Base-by-base conservation (phyloP, 2,797 vertebrate species). In the Lindbergichthys nudifrons region DNA sequence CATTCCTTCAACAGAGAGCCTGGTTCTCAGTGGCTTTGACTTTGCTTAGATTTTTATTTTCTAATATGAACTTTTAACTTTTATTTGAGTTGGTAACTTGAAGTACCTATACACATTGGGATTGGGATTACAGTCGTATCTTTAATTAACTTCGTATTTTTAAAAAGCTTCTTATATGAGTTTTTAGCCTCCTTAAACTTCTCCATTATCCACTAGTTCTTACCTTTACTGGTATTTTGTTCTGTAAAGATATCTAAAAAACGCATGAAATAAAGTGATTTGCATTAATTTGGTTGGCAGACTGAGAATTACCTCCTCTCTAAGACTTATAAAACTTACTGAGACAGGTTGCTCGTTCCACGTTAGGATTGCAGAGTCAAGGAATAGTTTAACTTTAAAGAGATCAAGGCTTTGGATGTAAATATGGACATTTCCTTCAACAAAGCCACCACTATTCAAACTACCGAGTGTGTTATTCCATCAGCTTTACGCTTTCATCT, bases 401-500 rank as follows among this genome's bases (percentile, higher is more conserved):
- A 50, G 23, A 45, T 57, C n/a, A 30, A 39, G 15, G 51, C 0
- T 62, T 14, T 46, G 67, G 46, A 42, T 60, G 16, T 0, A 9
- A 30, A 56, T 42, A 30, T 53, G 36, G 15, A 13, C 0, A 26
- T 10, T 39, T n/a, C 5, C 39, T 15, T 16, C 26, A 26, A 46
- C 58, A 32, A 56, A 14, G 64, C 23, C 46, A 3, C 14, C 43
- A 19, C 41, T 46, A 4, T 52, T 60, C 18, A 32, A 14, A 16
- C 43, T 10, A 21, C n/a, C 11, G 30, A 7, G 26, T 3, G 32
- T 1, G n/a, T 36, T 18, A 41, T 12, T 54, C 50, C 56, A 16
- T 3, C 52, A 41, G 60, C 50, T 73, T 60, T 65, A 36, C 14
- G 3, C 64, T 46, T 72, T 64, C 51, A 57, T 66, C 47, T 61